phyloP scores from a whole-genome alignment of 2,888 invertebrate species.

The Macropis europaea region DNA sequence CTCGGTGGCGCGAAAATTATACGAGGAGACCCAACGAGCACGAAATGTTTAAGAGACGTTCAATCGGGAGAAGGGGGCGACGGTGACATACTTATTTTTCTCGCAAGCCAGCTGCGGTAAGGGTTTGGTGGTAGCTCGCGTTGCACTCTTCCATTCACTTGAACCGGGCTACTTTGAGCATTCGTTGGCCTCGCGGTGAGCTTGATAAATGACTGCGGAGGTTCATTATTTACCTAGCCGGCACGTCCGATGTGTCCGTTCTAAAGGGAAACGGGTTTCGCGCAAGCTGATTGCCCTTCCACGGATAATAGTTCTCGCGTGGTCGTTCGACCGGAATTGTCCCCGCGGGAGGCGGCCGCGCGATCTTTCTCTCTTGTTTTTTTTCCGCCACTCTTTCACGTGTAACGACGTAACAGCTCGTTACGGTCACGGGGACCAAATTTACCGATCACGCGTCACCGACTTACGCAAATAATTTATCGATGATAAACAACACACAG shows the following conservation, averaged over 20 bases:
- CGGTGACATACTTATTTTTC: slow-evolving; percentile 16
- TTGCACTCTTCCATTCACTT: slow-evolving; percentile 51
- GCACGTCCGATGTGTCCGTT: slow-evolving; percentile 44
- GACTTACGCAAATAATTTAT: slow-evolving; percentile 22
- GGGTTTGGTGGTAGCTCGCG: slow-evolving; percentile 16
- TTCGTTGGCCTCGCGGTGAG: slow-evolving; percentile 48
- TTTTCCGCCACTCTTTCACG: neutral
- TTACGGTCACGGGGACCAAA: slow-evolving; percentile 29
- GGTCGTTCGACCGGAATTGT: slow-evolving; percentile 41
- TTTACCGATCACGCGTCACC: slow-evolving; percentile 15
- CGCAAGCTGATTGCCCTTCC: slow-evolving; percentile 46
- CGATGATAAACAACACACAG: slow-evolving; percentile 4
- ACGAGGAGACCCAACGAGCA: neutral
- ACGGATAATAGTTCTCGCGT: slow-evolving; percentile 54
- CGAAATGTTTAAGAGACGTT: neutral
- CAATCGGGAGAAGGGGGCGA: neutral
- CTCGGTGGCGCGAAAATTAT: neutral
- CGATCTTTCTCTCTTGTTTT: neutral
- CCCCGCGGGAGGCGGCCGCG: slow-evolving; percentile 31
- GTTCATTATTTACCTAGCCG: slow-evolving; percentile 58
- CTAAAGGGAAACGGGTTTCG: slow-evolving; percentile 46
- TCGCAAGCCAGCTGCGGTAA: neutral
- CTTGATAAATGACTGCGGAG: slow-evolving; percentile 58
- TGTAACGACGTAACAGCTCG: slow-evolving; percentile 52
- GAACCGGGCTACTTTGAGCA: slow-evolving; percentile 37